These are phyloP conservation scores for Antheraea yamamai DNA, from an alignment of 2,888 invertebrate genomes.

Conservation along the genomic window DNA sequence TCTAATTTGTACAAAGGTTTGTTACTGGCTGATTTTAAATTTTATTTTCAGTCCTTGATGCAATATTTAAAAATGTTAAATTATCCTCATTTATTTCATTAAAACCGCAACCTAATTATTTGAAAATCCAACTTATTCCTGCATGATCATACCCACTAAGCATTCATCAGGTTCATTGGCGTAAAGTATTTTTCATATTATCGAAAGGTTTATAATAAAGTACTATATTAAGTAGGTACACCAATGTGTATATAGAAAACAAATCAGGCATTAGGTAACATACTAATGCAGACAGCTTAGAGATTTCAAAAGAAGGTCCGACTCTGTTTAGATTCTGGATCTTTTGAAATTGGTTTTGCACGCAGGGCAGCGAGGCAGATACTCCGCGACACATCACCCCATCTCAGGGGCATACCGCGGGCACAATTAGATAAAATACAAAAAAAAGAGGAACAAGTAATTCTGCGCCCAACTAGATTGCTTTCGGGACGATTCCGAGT, in stretches of 20 bases:
- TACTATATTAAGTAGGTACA: too few species aligned
- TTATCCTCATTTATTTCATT: not conserved
- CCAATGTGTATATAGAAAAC: too few species aligned
- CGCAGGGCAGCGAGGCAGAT: constrained; percentile 56
- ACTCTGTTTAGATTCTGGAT: constrained; percentile 64
- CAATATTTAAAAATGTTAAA: not conserved
- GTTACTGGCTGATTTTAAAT: not conserved
- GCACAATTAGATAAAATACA: constrained; percentile 74
- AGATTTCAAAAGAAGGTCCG: constrained; percentile 34
- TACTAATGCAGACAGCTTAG: not conserved
- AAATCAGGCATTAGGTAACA: too few species aligned
- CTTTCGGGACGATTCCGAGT: constrained; percentile 43
- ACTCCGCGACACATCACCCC: constrained; percentile 69
- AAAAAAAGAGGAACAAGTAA: constrained; percentile 61
- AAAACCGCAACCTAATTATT: not conserved
- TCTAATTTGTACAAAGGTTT: not conserved
- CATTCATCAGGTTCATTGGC: not conserved
- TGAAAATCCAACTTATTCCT: too few species aligned
- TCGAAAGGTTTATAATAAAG: not conserved
- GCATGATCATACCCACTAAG: too few species aligned
- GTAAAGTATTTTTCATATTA: not conserved
- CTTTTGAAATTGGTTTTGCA: constrained; percentile 72
- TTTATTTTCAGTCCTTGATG: not conserved
- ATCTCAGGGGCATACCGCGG: constrained; percentile 69
- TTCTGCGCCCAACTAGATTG: constrained; percentile 56